Conservation (phyloP, 2,113 vertebrate genomes). For the Sylvicapra grimmia region DNA sequence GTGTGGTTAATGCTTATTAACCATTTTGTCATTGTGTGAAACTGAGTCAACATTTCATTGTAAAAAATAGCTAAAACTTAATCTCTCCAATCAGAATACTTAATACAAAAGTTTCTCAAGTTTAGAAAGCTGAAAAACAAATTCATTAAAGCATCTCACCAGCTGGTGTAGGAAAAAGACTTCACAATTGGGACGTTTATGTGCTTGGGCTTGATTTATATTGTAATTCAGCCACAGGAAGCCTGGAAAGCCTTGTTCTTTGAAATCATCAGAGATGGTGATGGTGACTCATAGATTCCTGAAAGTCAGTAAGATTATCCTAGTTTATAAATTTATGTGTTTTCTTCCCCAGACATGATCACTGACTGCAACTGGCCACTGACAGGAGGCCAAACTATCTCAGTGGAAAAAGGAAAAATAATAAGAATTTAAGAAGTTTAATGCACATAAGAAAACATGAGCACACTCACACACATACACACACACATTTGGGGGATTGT, state of each 20-base stretch:
- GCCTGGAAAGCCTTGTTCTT: slow-evolving; percentile 20
- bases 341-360: neutral
- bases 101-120: neutral
- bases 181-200: neutral
- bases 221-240: neutral
- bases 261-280: slow-evolving; percentile 2
- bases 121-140: neutral
- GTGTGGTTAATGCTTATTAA: neutral
- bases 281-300: slow-evolving; percentile 49
- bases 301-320: slow-evolving; percentile 17
- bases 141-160: neutral
- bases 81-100: neutral
- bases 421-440: neutral
- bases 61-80: neutral
- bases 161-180: neutral
- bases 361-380: neutral
- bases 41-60: neutral
- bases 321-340: neutral
- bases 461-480: fast-evolving
- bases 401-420: neutral
- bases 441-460: neutral
- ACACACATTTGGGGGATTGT: neutral
- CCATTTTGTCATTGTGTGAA: neutral
- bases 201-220: neutral
- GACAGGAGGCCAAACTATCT: neutral